These are phyloP conservation scores for Oceanodroma tethys DNA, from an alignment of 2,113 vertebrate species.

Conservation along the genomic window DNA sequence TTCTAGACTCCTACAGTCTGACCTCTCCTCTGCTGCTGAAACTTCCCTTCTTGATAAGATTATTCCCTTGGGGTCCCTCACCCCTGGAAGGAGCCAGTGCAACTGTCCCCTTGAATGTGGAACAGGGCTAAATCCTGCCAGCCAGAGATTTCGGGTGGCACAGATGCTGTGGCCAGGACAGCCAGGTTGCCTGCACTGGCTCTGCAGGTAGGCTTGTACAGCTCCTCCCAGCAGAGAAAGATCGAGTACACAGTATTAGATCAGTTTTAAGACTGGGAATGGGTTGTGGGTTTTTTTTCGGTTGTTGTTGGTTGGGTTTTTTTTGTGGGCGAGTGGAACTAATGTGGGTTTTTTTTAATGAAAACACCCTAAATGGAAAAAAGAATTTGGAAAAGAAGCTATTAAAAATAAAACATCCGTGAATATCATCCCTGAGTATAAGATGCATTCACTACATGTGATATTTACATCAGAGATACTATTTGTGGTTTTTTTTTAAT, in stretches of 20 bases:
- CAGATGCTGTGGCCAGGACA: no score
- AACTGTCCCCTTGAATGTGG: not conserved
- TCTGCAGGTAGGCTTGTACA: not conserved
- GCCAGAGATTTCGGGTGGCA: not conserved
- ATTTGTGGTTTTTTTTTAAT: not conserved
- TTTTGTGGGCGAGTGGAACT: fast-evolving
- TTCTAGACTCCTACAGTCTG: not conserved
- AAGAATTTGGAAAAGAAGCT: not conserved
- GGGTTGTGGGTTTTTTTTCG: fast-evolving
- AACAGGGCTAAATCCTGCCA: not conserved
- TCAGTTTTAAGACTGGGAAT: not conserved
- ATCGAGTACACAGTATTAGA: fast-evolving
- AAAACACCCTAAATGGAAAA: not conserved
- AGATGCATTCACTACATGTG: not conserved
- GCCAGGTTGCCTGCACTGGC: not conserved
- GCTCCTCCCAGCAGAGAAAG: not conserved
- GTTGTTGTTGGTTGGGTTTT: fast-evolving
- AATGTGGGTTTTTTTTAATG: not conserved
- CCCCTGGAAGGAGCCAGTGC: not conserved
- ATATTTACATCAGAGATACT: not conserved
- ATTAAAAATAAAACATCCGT: not conserved
- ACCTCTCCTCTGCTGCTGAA: not conserved
- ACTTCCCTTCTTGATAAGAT: not conserved
- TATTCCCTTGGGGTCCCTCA: not conserved
- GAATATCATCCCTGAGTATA: not conserved